Evolutionary conservation across 2,113 vertebrate species (phyloP).

Genomic region (Solea solea): DNA sequence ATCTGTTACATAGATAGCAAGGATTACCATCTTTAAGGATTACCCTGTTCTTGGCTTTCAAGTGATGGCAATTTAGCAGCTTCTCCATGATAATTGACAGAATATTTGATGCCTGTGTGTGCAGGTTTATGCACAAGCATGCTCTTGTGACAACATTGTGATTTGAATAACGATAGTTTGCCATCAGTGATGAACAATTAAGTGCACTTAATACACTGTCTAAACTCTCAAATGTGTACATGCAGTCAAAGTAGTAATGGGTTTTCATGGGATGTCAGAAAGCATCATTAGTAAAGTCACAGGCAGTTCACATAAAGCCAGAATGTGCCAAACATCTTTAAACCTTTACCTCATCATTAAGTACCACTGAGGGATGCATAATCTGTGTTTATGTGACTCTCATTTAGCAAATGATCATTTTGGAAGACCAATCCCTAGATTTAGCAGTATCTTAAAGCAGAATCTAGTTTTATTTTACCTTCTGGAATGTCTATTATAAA

Average conservation of each 20-base stretch:
- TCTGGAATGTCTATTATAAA: constrained; percentile 51
- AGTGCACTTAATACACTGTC: constrained; percentile 49
- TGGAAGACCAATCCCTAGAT: constrained; percentile 31
- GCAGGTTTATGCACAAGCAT: background rate
- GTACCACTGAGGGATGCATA: constrained; percentile 55
- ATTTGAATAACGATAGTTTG: too few relatives aligned
- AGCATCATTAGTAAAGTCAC: constrained; percentile 30
- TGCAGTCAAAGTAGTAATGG: constrained; percentile 13
- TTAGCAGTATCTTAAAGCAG: constrained; percentile 42
- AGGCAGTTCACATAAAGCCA: constrained; percentile 30
- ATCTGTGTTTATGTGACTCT: constrained; percentile 63
- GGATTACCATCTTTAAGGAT: constrained; percentile 51
- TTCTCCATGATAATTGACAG: constrained; percentile 29
- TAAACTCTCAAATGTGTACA: constrained; percentile 24
- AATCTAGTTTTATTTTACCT: constrained; percentile 23
- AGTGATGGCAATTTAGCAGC: constrained; percentile 36
- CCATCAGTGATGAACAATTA: background rate
- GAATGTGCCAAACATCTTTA: constrained; percentile 43
- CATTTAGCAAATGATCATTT: constrained; percentile 58
- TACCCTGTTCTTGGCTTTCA: constrained; percentile 50
- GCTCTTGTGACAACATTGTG: too few relatives aligned
- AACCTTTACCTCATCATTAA: constrained; percentile 52
- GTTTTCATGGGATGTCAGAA: constrained; percentile 19
- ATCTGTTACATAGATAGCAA: constrained; percentile 50
- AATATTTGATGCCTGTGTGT: constrained; percentile 18